Base-by-base conservation (phyloP, 2,797 vertebrate genomes). In the Bucorvus abyssinicus region DNA sequence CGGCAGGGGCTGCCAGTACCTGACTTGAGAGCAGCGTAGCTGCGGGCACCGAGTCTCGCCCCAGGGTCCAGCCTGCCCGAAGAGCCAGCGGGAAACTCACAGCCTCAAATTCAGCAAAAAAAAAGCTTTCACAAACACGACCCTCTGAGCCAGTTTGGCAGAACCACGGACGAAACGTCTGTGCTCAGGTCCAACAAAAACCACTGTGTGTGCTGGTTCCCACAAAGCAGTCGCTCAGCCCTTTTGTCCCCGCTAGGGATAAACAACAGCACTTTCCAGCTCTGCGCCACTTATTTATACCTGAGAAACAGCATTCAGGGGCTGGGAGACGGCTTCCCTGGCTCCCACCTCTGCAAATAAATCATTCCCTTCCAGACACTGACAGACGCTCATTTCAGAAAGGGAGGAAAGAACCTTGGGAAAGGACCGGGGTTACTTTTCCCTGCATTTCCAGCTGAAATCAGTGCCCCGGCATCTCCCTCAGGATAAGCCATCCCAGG, bases 381-480 rank as follows among this genome's bases (percentile, higher is more conserved):
- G 19, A 57, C 69, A 71, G 32, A 74, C 13, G 20, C 6, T 18
- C 0, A 0, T 34, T 59, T 49, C n/a, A 47, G 32, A 64, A 47
- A 63, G 30, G 19, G 18, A 70, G 34, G 16, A 49, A 36, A 57
- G 29, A 4, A 0, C 17, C 30, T 47, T 32, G 34, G 63, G 45
- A 50, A 76, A 2, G 10, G 32, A 15, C 15, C 1, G 3, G 8
- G 16, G 49, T 61, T 29, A 3, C 12, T n/a, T 30, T 56, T 29
- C 36, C 42, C 47, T 6, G 1, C 6, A 3, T 38, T 65, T 68
- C 70, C 73, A 81, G 29, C 12, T 38, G 38, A 22, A 60, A 71
- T 10, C 29, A 57, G 47, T 1, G 2, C 29, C 47, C 19, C 19
- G 15, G 4, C 7, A 7, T 6, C 1, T 6, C 24, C 10, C 52